Base-by-base conservation (phyloP, 1,140 invertebrate genomes). In the Orchestia grillus region DNA sequence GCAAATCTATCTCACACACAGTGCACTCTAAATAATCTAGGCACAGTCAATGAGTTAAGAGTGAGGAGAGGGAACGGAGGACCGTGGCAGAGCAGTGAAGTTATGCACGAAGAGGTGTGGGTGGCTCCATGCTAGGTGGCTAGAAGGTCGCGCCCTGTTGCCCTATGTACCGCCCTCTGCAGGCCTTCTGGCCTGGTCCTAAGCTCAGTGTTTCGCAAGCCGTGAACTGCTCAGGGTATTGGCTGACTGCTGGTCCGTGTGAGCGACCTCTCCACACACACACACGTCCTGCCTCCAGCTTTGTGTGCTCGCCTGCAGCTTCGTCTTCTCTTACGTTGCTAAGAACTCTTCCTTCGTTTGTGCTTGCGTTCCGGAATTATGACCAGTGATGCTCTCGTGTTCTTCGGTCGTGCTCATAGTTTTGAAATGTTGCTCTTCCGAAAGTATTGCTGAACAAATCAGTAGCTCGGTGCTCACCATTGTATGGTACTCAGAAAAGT, bases 151-250 rank as follows among this genome's bases (percentile, higher is more conserved):
- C 43, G 92, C 92, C 92, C 92, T 44, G n/a, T 94, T 94, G 92
- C 92, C 92, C 92, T 94, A 94, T 47, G 92, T 94, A 94, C 92
- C 92, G 92, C 92, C 92, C 92, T 94, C 92, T 94, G 92, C 92
- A 94, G 44, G 43, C 92, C 92, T 94, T 40, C 6, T 94, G 92
- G 36, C 43, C 41, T 44, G 43, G 88, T 44, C 43, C 92, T 94
- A 16, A 44, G 44, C 92, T 94, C 92, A 94, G 92, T 94, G 92
- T 94, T 94, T 94, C 92, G 92, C 92, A 94, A 94, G 92, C 92
- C 92, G 92, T 94, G 92, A 94, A 94, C 92, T 94, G 92, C 44
- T 44, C 3, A 94, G 92, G 92, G 92, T 94, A 94, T 94, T 94
- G 43, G 43, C 44, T 11, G 43, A 44, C 88, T 77, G 62, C 62